Evolutionary conservation across 2,888 invertebrate species (phyloP), one percentile per base, ranked within the genome.

Genomic region (Phaonia tiefii): DNA sequence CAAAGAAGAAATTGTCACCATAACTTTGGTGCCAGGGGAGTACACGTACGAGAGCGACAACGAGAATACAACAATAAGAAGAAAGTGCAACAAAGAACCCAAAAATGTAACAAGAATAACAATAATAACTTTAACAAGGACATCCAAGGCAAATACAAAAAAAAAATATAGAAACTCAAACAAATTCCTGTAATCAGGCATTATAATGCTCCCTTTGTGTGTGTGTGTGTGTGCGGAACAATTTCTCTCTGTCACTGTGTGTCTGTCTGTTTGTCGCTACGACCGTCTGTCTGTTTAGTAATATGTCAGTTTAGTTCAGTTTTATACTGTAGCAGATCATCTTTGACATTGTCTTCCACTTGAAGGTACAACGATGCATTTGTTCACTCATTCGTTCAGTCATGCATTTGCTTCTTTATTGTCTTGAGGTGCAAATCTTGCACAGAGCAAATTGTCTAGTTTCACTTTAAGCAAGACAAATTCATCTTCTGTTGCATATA

Each of bases 321-420:
- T 60, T 37, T n/a, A 44, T 69, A 78, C 58, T 75, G 75, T 63
- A 17, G 31, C 74, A 75, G 74, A 81, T 81, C 81, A 81, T 81
- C 75, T 81, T 81, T 81, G 78, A 78, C 76, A 77, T 71, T 77
- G 74, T 71, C 71, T 63, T 78, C 51, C 42, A 72, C 56, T 60
- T 20, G 56, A 56, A 56, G 25, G n/a, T 13, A 44, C 3, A 20
- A 13, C 20, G 17, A 63, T 22, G 22, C 17, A 56, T 26, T 56
- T 22, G 4, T 20, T 60, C 60, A 60, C 17, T 60, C 60, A 37
- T 20, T 17, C 44, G 44, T 44, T 44, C 11, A 46, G n/a, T 46
- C 15, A 15, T 31, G 15, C 37, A 60, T 60, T 37, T 20, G 39
- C 51, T 51, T 5, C 44, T 2, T n/a, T 13, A 17, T 51, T 7